Evolutionary conservation across 2,888 invertebrate genomes (phyloP).

Genomic region (Stratiomys singularior): DNA sequence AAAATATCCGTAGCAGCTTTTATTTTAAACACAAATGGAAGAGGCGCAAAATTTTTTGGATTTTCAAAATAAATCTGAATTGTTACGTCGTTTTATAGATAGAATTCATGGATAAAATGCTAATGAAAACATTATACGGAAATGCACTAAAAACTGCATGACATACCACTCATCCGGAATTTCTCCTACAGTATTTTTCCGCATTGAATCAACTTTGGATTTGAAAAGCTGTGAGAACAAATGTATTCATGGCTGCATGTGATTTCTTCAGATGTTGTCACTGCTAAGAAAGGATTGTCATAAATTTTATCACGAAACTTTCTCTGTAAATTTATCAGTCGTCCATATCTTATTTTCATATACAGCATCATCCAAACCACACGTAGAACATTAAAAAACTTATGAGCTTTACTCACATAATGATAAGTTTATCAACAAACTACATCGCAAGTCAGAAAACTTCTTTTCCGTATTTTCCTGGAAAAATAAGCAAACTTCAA

Average conservation of each 20-base stretch:
- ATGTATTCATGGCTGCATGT: neutral
- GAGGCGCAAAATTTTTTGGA: too few relatives aligned
- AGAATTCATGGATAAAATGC: too few relatives aligned
- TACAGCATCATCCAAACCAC: neutral
- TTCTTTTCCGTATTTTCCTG: neutral
- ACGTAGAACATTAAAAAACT: slow-evolving; percentile 22
- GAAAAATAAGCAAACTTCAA: slow-evolving; percentile 2
- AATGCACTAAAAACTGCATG: too few relatives aligned
- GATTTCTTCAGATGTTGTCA: neutral
- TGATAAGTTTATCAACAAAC: slow-evolving; percentile 22
- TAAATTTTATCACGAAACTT: slow-evolving; percentile 4
- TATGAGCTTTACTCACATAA: neutral
- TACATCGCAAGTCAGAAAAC: neutral
- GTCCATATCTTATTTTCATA: neutral
- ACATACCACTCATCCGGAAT: too few relatives aligned
- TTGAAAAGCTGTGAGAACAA: too few relatives aligned
- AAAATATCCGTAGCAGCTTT: too few relatives aligned
- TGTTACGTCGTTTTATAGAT: too few relatives aligned
- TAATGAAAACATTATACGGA: too few relatives aligned
- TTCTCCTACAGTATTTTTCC: too few relatives aligned
- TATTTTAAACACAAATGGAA: too few relatives aligned
- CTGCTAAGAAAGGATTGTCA: neutral
- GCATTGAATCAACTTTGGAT: too few relatives aligned
- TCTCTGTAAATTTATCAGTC: neutral
- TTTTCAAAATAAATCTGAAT: too few relatives aligned